These are phyloP conservation scores for Leucoptera coffeella DNA, from an alignment of 2,888 invertebrate species.

Conservation along the genomic window DNA sequence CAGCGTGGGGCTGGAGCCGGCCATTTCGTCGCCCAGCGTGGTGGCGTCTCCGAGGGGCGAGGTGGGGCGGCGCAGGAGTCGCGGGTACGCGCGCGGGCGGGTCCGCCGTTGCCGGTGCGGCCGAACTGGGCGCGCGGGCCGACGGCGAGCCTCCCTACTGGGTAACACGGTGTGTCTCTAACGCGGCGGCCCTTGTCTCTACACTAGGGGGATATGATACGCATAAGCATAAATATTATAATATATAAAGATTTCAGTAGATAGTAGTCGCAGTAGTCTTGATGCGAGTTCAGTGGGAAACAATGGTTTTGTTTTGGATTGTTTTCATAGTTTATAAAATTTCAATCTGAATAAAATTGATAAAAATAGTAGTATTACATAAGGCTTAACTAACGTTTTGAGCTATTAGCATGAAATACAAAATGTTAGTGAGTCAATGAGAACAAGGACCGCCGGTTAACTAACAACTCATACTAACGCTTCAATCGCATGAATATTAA, in stretches of 20 bases:
- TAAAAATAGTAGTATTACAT: too few relatives aligned
- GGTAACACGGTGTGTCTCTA: conserved; percentile 49
- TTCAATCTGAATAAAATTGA: too few relatives aligned
- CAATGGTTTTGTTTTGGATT: too few relatives aligned
- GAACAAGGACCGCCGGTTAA: conserved; percentile 27
- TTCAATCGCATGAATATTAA: conserved; percentile 16
- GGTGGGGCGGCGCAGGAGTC: conserved; percentile 24
- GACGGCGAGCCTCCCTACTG: conserved; percentile 37
- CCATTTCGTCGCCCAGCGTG: conserved; percentile 10
- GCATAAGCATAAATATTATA: too few relatives aligned
- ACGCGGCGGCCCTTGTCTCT: conserved; percentile 25
- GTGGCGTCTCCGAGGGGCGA: conserved; percentile 12
- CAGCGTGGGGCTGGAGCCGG: conserved; percentile 11
- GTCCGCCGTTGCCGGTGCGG: conserved; percentile 39
- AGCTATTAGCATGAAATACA: too few relatives aligned
- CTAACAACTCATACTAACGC: conserved; percentile 43
- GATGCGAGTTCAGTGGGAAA: not conserved
- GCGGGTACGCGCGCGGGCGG: conserved; percentile 32
- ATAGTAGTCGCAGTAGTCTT: too few relatives aligned
- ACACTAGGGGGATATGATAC: too few relatives aligned
- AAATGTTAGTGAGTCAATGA: too few relatives aligned
- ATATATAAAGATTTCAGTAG: too few relatives aligned
- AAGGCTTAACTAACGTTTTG: too few relatives aligned
- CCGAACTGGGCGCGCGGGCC: conserved; percentile 37
- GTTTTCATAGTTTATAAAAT: too few relatives aligned